Evolutionary conservation across 1,140 invertebrate species (phyloP).

Genomic region (Maconellicoccus hirsutus): DNA sequence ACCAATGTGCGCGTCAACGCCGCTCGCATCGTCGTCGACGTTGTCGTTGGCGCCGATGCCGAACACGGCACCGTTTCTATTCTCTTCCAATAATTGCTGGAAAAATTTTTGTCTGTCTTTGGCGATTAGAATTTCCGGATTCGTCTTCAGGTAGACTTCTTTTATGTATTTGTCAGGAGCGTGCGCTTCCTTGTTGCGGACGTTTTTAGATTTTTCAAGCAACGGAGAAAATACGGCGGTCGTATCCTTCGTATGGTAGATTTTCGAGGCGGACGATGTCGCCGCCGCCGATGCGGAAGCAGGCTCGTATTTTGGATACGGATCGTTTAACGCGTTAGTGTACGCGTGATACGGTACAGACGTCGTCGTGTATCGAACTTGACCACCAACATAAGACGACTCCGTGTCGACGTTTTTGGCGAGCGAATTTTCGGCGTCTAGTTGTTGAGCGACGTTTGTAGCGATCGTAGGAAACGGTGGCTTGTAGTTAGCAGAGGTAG

Average conservation of each 20-base stretch:
- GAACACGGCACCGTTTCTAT: conserved; percentile 31
- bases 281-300: neutral
- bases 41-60: neutral
- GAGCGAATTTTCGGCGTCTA: no score
- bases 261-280: neutral
- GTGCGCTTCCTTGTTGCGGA: neutral
- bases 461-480: no score
- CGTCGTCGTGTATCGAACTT: conserved; percentile 19
- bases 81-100: neutral
- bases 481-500: no score
- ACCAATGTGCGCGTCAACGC: conserved; percentile 31
- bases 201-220: neutral
- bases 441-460: no score
- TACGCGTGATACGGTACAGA: conserved; percentile 11
- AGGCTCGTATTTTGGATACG: neutral
- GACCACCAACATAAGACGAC: conserved; percentile 19
- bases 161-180: neutral
- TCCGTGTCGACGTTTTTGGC: conserved; percentile 24
- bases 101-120: conserved; percentile 2
- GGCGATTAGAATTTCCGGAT: neutral
- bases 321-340: neutral
- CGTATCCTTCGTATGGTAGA: neutral
- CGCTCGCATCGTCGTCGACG: conserved; percentile 33
- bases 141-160: neutral
- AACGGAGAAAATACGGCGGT: neutral